phyloP scores from a whole-genome alignment of 2,797 vertebrate genomes.

The Lates japonicus region DNA sequence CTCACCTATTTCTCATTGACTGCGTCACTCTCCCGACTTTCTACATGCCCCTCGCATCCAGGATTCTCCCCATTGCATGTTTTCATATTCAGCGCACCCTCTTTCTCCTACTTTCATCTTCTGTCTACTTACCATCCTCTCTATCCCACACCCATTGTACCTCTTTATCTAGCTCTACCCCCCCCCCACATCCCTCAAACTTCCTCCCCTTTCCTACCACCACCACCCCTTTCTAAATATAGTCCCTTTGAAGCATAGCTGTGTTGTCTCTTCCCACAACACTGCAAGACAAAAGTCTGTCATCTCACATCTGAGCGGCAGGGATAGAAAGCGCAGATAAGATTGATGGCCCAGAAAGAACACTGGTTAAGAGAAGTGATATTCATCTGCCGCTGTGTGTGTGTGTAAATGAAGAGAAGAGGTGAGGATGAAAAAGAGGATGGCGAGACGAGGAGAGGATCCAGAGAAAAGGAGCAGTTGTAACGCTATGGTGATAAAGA shows the following conservation, averaged over 20 bases:
- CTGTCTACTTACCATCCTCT: slow-evolving; percentile 61
- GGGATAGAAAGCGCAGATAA: slow-evolving; percentile 69
- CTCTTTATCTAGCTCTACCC: slow-evolving; percentile 62
- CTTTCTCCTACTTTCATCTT: slow-evolving; percentile 64
- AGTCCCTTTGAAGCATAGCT: slow-evolving; percentile 82
- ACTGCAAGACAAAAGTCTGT: slow-evolving; percentile 84
- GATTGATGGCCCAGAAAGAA: slow-evolving; percentile 75
- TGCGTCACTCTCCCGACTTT: slow-evolving; percentile 54
- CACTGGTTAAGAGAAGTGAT: slow-evolving; percentile 72
- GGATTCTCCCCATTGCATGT: slow-evolving; percentile 65
- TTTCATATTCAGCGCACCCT: slow-evolving; percentile 64
- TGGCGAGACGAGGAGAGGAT: slow-evolving; percentile 22
- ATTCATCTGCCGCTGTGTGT: slow-evolving; percentile 68
- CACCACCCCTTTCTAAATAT: slow-evolving; percentile 79
- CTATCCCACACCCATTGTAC: slow-evolving; percentile 60
- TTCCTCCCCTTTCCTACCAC: slow-evolving; percentile 30
- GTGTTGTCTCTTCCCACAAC: slow-evolving; percentile 78
- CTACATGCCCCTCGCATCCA: slow-evolving; percentile 49
- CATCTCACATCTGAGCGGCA: slow-evolving; percentile 74
- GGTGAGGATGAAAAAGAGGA: slow-evolving; percentile 25
- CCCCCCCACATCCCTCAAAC: slow-evolving; percentile 26
- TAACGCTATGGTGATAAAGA: slow-evolving; percentile 19
- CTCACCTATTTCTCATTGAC: slow-evolving; percentile 63
- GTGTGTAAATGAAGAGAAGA: slow-evolving; percentile 56
- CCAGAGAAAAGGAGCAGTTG: slow-evolving; percentile 34